Evolutionary conservation across 2,797 vertebrate genomes (phyloP), one percentile per base, ranked within the genome.

Genomic region (Aselliscus stoliczkanus): DNA sequence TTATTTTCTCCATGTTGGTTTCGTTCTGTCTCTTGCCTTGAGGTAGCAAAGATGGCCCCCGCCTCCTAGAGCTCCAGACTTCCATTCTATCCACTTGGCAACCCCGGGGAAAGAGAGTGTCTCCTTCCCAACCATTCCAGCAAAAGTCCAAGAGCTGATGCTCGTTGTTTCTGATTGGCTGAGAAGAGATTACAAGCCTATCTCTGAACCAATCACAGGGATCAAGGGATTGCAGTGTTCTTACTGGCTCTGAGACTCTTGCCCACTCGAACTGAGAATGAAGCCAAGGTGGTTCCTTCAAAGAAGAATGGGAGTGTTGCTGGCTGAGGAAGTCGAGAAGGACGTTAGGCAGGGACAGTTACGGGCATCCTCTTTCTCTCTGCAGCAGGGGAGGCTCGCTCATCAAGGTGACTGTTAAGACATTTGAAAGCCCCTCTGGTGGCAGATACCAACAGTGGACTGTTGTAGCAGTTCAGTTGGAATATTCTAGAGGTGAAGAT

Each of bases 91-190:
- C 92, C 15, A n/a, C 95, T 87, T 92, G 90, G 88, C 81, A 97
- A 96, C 93, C 47, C 25, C 44, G 29, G 13, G n/a, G 72, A n/a
- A 54, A 90, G 52, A 88, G 93, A 62, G 14, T 64, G 79, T 87
- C 76, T 81, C 76, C 54, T 93, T 72, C 54, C 91, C 37, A 77
- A 5, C 64, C 87, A 88, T 96, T 96, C 94, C 62, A 87, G 54
- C 64, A 29, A 17, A 89, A 89, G 39, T 65, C 94, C 64, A n/a
- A 44, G 50, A 58, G 58, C 77, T 47, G 25, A 34, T 50, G 56
- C 44, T 93, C 96, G 95, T 97, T 97, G 97, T 97, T 88, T 93
- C 86, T 81, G 94, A 97, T 96, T 97, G 96, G 97, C 85, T 11
- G 52, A 82, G 58, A 77, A 76, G 89, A 88, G 56, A 69, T 85